Conservation (phyloP, 1,140 invertebrate genomes). For the Cherax quadricarinatus region DNA sequence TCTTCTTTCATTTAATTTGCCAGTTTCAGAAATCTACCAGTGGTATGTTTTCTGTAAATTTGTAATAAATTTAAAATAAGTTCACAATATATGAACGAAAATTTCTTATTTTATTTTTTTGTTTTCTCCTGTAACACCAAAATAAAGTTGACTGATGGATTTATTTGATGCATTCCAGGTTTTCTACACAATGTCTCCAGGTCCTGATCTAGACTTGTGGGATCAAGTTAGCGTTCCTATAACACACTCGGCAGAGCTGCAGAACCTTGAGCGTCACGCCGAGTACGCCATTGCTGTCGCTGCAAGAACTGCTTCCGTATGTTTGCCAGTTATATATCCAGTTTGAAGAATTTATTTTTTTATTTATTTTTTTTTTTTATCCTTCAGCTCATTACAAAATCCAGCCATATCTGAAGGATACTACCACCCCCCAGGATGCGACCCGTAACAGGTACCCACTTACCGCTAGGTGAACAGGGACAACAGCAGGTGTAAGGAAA, state of each 20-base stretch:
- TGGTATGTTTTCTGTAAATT: no score
- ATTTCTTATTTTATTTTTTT: neutral
- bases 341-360: no score
- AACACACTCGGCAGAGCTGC: constrained; percentile 92
- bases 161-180: constrained; percentile 79
- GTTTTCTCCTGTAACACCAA: neutral
- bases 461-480: no score
- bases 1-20: no score
- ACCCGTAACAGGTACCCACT: no score
- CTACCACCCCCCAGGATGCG: no score
- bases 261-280: constrained; percentile 92
- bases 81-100: neutral
- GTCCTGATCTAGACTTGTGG: constrained; percentile 95
- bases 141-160: neutral
- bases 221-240: constrained; percentile 89
- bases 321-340: neutral
- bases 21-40: no score
- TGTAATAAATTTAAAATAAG: no score
- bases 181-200: constrained; percentile 94
- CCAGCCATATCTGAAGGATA: no score
- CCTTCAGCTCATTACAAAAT: no score
- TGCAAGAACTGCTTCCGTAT: constrained; percentile 84
- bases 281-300: constrained; percentile 96
- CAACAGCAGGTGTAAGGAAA: no score
- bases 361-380: no score